Conservation (phyloP, 2,888 invertebrate genomes). For the Acleris holmiana region DNA sequence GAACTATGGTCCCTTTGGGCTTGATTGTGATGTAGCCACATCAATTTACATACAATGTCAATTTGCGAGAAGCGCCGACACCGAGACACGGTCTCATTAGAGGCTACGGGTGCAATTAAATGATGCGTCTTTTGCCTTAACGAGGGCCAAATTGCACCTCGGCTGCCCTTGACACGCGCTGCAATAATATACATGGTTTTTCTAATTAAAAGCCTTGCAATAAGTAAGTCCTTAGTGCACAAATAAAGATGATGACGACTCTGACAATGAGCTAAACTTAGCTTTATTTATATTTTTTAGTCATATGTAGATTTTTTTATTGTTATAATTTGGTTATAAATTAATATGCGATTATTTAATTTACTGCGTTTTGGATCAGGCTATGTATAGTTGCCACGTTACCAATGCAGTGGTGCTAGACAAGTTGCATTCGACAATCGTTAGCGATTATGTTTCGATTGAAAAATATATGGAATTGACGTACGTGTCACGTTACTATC, state of each 20-base stretch:
- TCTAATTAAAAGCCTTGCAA: conserved; percentile 28
- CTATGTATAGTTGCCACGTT: too few relatives aligned
- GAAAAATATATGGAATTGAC: too few relatives aligned
- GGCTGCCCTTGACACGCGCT: conserved; percentile 70
- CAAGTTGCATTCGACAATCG: too few relatives aligned
- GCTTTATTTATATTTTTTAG: too few relatives aligned
- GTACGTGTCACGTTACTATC: too few relatives aligned
- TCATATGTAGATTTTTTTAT: too few relatives aligned
- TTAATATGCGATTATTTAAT: too few relatives aligned
- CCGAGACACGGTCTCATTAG: conserved; percentile 78
- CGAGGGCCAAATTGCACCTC: conserved; percentile 79
- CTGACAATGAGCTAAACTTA: background rate
- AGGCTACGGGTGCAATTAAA: conserved; percentile 81
- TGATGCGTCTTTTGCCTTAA: conserved; percentile 81
- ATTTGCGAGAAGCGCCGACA: conserved; percentile 71
- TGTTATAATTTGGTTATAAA: too few relatives aligned
- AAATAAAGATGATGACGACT: conserved; percentile 2
- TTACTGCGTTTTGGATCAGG: too few relatives aligned
- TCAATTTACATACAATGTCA: conserved; percentile 81
- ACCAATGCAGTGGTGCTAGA: too few relatives aligned
- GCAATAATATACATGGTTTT: conserved; percentile 60
- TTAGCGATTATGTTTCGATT: too few relatives aligned
- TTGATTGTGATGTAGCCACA: conserved; percentile 61
- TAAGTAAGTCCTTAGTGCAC: conserved; percentile 17
- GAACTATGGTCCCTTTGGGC: background rate